Percentiles rank a stretch among this genome's conserved stretches.
Conservation (phyloP, 2,888 invertebrate genomes). For the Zaprionus lineosus region DNA sequence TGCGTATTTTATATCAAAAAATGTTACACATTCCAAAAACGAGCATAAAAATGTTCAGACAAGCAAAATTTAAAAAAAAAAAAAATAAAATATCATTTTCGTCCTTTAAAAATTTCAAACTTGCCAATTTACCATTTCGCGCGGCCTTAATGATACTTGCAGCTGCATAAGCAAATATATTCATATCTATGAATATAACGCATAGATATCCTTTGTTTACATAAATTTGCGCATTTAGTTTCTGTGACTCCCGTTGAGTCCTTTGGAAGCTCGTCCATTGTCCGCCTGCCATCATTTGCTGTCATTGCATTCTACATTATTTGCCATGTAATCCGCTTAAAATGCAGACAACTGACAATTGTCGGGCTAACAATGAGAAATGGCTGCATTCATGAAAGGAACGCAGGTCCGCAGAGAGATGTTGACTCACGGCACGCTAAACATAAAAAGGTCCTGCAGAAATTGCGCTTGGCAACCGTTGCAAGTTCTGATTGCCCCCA, state of each 20-base stretch:
- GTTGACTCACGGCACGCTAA: too few relatives aligned
- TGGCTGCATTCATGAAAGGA: conserved; percentile 5
- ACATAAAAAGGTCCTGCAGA: too few relatives aligned
- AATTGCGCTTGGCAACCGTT: too few relatives aligned
- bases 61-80: too few relatives aligned
- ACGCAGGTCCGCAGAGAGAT: neutral
- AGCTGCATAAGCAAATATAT: neutral
- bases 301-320: conserved; percentile 28
- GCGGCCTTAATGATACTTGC: too few relatives aligned
- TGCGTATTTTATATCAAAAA: too few relatives aligned
- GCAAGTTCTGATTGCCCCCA: too few relatives aligned
- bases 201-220: neutral
- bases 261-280: conserved; percentile 1
- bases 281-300: conserved; percentile 10
- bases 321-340: conserved; percentile 29
- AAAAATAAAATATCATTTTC: too few relatives aligned
- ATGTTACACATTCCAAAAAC: too few relatives aligned
- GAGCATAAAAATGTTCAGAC: too few relatives aligned
- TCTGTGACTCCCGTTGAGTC: neutral
- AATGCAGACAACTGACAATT: conserved; percentile 30
- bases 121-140: too few relatives aligned
- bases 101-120: too few relatives aligned
- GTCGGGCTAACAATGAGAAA: conserved; percentile 32
- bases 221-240: conserved; percentile 6
- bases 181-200: neutral